Conservation (phyloP, 2,113 vertebrate genomes). For the Microcebus jonahi region DNA sequence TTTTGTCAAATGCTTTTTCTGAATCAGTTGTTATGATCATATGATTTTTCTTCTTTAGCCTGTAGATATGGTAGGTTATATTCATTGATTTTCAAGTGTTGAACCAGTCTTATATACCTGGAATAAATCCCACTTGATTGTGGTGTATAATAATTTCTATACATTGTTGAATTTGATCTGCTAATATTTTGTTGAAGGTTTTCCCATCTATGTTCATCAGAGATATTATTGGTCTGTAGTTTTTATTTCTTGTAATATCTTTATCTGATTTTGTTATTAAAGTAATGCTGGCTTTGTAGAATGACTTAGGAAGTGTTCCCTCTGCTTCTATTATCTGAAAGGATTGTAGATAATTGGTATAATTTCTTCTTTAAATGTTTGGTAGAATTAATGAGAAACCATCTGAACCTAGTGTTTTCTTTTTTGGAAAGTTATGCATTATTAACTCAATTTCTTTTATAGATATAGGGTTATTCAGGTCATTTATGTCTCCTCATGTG, state of each 20-base stretch:
- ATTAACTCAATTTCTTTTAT: background rate
- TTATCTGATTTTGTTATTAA: background rate
- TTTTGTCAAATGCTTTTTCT: background rate
- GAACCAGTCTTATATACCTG: background rate
- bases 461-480: background rate
- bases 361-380: background rate
- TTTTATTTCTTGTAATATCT: background rate
- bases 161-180: background rate
- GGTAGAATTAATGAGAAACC: background rate
- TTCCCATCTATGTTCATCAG: background rate
- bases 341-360: background rate
- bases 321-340: background rate
- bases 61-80: background rate
- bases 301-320: background rate
- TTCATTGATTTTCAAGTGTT: background rate
- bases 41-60: background rate
- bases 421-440: background rate
- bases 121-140: background rate
- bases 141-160: background rate
- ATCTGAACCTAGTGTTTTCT: background rate
- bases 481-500: background rate
- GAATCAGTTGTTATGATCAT: background rate
- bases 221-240: background rate
- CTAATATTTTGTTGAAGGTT: background rate
- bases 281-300: background rate